phyloP scores from a whole-genome alignment of 2,113 vertebrate species.

The Uria lomvia region DNA sequence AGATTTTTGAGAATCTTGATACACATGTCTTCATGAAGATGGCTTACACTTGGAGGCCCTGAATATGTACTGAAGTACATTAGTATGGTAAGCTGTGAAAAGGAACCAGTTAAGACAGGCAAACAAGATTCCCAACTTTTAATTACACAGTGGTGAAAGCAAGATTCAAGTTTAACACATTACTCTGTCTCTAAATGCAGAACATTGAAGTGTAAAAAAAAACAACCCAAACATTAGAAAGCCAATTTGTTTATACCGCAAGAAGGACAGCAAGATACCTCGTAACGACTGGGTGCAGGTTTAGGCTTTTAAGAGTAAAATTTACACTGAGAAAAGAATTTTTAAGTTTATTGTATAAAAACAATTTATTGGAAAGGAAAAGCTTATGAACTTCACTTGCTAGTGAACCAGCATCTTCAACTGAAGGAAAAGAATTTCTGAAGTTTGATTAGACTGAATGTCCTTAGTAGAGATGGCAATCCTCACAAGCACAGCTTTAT shows the following conservation, averaged over 20 bases:
- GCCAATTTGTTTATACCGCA: neutral
- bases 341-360: neutral
- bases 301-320: neutral
- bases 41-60: neutral
- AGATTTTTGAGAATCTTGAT: neutral
- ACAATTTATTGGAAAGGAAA: neutral
- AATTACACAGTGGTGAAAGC: neutral
- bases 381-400: neutral
- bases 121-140: slow-evolving; percentile 10
- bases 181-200: neutral
- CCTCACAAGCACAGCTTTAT: neutral
- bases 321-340: neutral
- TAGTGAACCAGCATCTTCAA: neutral
- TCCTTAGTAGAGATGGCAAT: neutral
- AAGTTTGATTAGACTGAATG: neutral
- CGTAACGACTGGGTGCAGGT: accelerated
- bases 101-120: slow-evolving; percentile 1
- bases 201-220: neutral
- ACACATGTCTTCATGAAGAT: neutral
- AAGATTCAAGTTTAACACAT: neutral
- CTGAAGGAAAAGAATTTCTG: neutral
- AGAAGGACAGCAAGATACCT: neutral
- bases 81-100: neutral
- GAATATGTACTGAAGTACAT: neutral
- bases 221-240: neutral